Percentiles rank a stretch among this genome's conserved stretches.
Evolutionary conservation across 2,113 vertebrate genomes (phyloP).

Genomic region (Bombycilla garrulus): DNA sequence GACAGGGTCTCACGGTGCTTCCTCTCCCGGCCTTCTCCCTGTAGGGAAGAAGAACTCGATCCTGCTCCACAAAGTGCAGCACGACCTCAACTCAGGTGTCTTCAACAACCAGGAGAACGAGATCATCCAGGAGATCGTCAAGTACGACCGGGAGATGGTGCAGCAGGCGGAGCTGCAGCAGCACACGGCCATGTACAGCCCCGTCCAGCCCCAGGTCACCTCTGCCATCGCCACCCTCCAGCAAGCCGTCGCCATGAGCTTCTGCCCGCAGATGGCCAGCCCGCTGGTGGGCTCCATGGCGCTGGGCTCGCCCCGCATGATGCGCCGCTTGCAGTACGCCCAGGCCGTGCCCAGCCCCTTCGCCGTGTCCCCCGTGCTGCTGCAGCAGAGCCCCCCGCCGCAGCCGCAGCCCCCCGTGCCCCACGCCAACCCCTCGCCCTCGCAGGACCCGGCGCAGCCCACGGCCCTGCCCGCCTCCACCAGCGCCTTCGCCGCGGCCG

Average conservation of each 20-base stretch:
- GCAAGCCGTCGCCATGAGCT: constrained; percentile 96
- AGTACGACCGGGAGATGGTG: constrained; percentile 97
- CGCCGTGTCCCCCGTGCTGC: constrained; percentile 79
- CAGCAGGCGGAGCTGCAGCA: constrained; percentile 88
- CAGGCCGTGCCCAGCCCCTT: constrained; percentile 79
- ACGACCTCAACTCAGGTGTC: constrained; percentile 92
- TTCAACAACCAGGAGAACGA: constrained; percentile 99
- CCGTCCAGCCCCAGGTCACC: constrained; percentile 72
- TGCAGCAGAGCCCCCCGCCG: constrained; percentile 75
- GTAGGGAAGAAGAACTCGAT: constrained; percentile 96
- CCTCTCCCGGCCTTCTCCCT: not conserved
- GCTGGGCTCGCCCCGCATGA: constrained; percentile 85
- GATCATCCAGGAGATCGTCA: constrained; percentile 98
- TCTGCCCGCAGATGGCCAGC: constrained; percentile 88
- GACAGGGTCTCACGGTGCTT: rapidly evolving
- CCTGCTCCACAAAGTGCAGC: constrained; percentile 96
- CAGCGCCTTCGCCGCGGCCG: constrained; percentile 73
- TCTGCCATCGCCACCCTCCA: constrained; percentile 93
- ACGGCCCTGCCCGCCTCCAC: not conserved
- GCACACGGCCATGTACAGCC: constrained; percentile 79
- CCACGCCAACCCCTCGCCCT: constrained; percentile 66
- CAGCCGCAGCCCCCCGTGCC: constrained; percentile 69
- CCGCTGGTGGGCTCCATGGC: constrained; percentile 79
- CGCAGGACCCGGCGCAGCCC: constrained; percentile 52
- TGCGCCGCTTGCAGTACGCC: constrained; percentile 86